Evolutionary conservation across 2,888 invertebrate species (phyloP), one percentile per base, ranked within the genome.

Genomic region (Balanococcus diminutus): DNA sequence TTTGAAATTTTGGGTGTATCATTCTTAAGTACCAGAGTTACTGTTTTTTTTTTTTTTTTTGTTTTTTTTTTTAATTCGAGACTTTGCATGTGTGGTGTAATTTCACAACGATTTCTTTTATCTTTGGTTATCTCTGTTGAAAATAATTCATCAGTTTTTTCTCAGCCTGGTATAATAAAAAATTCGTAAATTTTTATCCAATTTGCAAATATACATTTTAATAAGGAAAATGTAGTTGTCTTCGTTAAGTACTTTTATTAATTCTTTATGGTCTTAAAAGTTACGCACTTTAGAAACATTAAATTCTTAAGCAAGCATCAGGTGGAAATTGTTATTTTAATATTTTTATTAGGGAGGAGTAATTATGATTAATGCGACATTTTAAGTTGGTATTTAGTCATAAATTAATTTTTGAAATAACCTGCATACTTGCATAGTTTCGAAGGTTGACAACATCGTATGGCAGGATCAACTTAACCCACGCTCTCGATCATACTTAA

Each of bases 381-480:
- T 82, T 56, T 82, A 36, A 82, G 82, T 51, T 56, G n/a, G 46
- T 81, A 31, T 82, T 56, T 56, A 16, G 32, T 56, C n/a, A 82
- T 82, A 56, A 82, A 82, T 56, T 82, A 51, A 82, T 82, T 82
- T 82, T 82, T 19, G 51, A 31, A 82, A 82, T 39, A 81, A 82
- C 28, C 28, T 82, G 22, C 81, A 56, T 8, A 22, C 31, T n/a
- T 67, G 82, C 32, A 56, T 82, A 32, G 19, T 82, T 82, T 51
- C 25, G 82, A 82, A 82, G 82, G 81, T 81, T 79, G 81, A 81
- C 42, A 51, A 28, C 67, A 67, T 67, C 16, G 28, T 67, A 16
- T 67, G 28, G 67, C 28, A 28, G 16, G 28, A 67, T 67, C 28
- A 67, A 67, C 14, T 28, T 67, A 28, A 67, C 67, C 28, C 28